Base-by-base conservation (phyloP, 2,888 invertebrate genomes). In the Diachrysia chrysitis region DNA sequence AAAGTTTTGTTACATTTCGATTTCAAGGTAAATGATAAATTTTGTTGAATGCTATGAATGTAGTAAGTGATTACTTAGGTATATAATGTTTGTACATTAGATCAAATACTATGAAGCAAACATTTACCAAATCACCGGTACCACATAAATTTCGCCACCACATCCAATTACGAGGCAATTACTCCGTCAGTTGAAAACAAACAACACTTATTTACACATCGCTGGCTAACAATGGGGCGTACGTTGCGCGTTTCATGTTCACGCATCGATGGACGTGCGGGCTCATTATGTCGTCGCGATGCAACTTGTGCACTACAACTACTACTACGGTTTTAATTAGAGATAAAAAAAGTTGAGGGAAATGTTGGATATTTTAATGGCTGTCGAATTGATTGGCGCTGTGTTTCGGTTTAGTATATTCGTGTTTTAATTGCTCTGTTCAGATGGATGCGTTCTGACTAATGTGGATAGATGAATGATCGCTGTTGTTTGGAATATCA, bases 101-200 rank as follows among this genome's bases (percentile, higher is more conserved):
- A 51, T 51, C 48, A 21, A 63, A 42, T 67, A 51, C 19, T 51
- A 21, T 51, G 48, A 51, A 51, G 48, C 32, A 35, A 14, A 59
- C 14, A 42, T 55, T 12, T 21, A 58, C n/a, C 48, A 57, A 63
- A 71, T 68, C 59, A 35, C 64, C 25, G 16, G 16, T 54, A 35
- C 23, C 17, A 35, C 66, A 55, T 16, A 66, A 42, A 67, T 56
- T 58, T 56, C 66, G 58, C 63, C 19, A 56, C 57, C 56, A 35
- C 66, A 54, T 77, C 81, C 83, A 85, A 86, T 86, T 85, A 84
- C 68, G 63, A 67, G 69, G 76, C 82, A 86, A 86, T 85, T 86
- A 85, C 69, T 60, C 56, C 67, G 69, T 74, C 63, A 69, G 78
- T 66, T 78, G 65, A 75, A 79, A 83, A 85, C 83, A 85, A 85